Conservation (phyloP, 2,888 invertebrate genomes). For the Nasonia oneida region DNA sequence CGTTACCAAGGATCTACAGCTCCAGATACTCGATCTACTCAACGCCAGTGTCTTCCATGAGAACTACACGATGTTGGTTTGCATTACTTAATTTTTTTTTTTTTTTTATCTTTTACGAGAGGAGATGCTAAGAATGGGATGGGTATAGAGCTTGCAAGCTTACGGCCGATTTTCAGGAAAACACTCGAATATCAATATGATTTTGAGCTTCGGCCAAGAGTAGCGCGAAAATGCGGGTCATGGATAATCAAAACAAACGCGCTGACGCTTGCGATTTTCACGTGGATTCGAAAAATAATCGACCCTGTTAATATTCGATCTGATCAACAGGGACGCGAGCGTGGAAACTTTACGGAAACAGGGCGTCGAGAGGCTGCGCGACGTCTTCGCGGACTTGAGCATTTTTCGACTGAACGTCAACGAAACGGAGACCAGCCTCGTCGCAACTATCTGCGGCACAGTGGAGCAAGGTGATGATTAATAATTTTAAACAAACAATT, state of each 20-base stretch:
- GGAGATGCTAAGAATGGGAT: not conserved
- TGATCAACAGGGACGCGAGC: slow-evolving; percentile 26
- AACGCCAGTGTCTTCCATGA: slow-evolving; percentile 45
- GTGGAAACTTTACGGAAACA: slow-evolving; percentile 48
- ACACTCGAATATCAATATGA: slow-evolving; percentile 48
- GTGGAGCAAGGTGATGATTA: slow-evolving; percentile 63
- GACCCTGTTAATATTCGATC: too few species aligned
- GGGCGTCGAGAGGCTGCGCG: slow-evolving; percentile 62
- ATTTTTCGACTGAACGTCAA: slow-evolving; percentile 65
- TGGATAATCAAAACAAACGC: slow-evolving; percentile 17
- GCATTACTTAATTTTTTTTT: not conserved
- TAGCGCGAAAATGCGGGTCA: slow-evolving; percentile 38
- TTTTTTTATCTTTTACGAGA: not conserved
- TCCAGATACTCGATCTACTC: slow-evolving; percentile 59
- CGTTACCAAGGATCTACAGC: slow-evolving; percentile 68
- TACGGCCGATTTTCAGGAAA: slow-evolving; percentile 16
- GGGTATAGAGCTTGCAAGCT: not conserved
- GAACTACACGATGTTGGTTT: slow-evolving; percentile 42
- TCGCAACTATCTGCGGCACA: slow-evolving; percentile 68
- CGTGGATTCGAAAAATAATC: too few species aligned
- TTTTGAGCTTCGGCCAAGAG: slow-evolving; percentile 56
- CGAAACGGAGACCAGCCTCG: slow-evolving; percentile 65
- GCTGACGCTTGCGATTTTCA: too few species aligned
- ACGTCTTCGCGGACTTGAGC: slow-evolving; percentile 61
- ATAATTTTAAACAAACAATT: not conserved